Percentiles rank a stretch among this genome's conserved stretches.
phyloP scores from a whole-genome alignment of 2,113 vertebrate species.

The Neogobius melanostomus region DNA sequence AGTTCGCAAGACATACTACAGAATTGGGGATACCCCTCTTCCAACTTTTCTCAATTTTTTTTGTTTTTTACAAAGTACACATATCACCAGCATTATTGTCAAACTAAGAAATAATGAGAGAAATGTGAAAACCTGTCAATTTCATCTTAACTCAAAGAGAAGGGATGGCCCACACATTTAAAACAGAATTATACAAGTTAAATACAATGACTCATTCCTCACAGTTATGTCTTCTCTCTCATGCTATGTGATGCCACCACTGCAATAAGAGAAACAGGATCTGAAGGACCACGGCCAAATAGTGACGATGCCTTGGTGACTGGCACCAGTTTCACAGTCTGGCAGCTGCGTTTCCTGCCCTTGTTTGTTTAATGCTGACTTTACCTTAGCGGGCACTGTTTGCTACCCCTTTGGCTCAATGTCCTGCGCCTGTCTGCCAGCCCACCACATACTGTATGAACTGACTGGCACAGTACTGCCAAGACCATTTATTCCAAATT shows the following conservation, averaged over 20 bases:
- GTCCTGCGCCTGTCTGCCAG: conserved; percentile 65
- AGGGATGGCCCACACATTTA: neutral
- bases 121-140: no score
- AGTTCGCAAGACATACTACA: no score
- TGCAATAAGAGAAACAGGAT: conserved; percentile 39
- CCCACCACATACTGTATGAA: conserved; percentile 55
- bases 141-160: neutral
- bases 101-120: no score
- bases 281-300: conserved; percentile 41
- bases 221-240: neutral
- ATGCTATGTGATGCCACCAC: conserved; percentile 20
- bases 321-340: conserved; percentile 76
- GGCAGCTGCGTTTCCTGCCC: conserved; percentile 66
- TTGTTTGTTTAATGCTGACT: conserved; percentile 25
- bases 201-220: conserved; percentile 14
- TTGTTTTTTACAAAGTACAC: no score
- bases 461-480: conserved; percentile 65
- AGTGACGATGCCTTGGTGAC: conserved; percentile 65
- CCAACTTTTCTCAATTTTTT: no score
- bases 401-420: conserved; percentile 68
- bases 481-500: conserved; percentile 12
- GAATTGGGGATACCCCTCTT: no score
- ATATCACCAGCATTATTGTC: no score
- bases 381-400: conserved; percentile 69
- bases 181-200: conserved; percentile 35